These are phyloP conservation scores for Crocodylus rhombifer DNA, from an alignment of 2,797 vertebrate genomes.

Conservation along the genomic window DNA sequence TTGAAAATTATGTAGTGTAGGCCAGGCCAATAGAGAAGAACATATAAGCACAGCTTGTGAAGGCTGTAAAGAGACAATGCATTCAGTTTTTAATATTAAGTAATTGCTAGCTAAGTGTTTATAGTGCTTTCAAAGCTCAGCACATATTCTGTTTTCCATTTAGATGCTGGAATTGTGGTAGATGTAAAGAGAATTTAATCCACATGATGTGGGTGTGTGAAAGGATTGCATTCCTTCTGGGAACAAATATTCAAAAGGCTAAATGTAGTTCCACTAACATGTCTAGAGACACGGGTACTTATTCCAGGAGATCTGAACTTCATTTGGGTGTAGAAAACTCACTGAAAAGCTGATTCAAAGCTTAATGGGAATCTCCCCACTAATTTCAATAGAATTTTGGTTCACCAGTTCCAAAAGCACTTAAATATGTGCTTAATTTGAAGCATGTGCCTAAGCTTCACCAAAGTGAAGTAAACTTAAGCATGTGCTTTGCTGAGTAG, in stretches of 20 bases:
- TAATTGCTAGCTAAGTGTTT: neutral
- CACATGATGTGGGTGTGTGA: constrained; percentile 56
- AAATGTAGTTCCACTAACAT: constrained; percentile 26
- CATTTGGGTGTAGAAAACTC: constrained; percentile 43
- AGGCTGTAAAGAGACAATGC: constrained; percentile 24
- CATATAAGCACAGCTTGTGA: neutral
- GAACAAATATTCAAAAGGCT: constrained; percentile 32
- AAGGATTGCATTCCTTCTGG: constrained; percentile 45
- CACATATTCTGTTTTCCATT: constrained; percentile 67
- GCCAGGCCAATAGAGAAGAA: neutral
- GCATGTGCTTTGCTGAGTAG: neutral
- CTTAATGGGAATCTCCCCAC: constrained; percentile 15
- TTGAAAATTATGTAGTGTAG: no score
- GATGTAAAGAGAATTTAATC: constrained; percentile 46
- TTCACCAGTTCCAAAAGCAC: neutral
- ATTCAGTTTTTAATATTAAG: constrained; percentile 34
- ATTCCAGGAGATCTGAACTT: constrained; percentile 60
- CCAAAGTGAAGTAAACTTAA: neutral
- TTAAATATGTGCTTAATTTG: constrained; percentile 15
- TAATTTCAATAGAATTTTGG: constrained; percentile 19
- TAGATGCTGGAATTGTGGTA: constrained; percentile 50
- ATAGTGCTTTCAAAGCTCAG: neutral
- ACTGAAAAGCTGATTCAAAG: neutral
- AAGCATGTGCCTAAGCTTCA: constrained; percentile 33
- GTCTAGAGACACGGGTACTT: constrained; percentile 26